Evolutionary conservation across 2,888 invertebrate species (phyloP), one percentile per base, ranked within the genome.

Genomic region (Apodemia mormo): DNA sequence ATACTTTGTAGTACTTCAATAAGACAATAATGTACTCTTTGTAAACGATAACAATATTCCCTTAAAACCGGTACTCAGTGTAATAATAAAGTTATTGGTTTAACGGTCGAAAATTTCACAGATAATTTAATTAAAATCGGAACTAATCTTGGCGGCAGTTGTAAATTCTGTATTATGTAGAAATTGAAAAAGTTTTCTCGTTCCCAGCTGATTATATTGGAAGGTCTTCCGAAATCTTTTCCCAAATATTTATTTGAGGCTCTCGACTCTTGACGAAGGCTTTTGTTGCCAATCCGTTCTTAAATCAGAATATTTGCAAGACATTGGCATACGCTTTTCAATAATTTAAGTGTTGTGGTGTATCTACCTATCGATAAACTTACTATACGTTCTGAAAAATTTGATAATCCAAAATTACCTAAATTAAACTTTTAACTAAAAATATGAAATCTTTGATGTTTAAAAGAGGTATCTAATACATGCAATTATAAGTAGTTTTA

Each of bases 181-280:
- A 86, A 87, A 92, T 92, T 90, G 90, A 87, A 89, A 91, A 92
- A 92, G 80, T 92, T 92, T 89, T 87, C 89, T 88, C 87, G 88
- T 90, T 89, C 86, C 85, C 84, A 82, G 81, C 81, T 84, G 85
- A 87, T 88, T 85, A 84, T 87, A 86, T 89, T 82, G 84, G 82
- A 80, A 80, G 81, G 68, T 69, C 79, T 81, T 80, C 78, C 80
- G 82, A 82, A 85, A 87, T 87, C 87, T 87, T 88, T 82, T 78
- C 82, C 61, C 86, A 84, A 89, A 90, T 90, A 89, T 88, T 89
- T 89, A 89, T 87, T 73, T 68, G 69, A 69, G 69, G 40, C 65
- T 65, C 56, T 49, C 61, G 69, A 69, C 54, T 54, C 65, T 54
- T 68, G 68, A 68, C 65, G 65, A 52, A 52, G 61, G 45, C 70